Evolutionary conservation across 2,888 invertebrate genomes (phyloP).

Genomic region (Microdon myrmicae): DNA sequence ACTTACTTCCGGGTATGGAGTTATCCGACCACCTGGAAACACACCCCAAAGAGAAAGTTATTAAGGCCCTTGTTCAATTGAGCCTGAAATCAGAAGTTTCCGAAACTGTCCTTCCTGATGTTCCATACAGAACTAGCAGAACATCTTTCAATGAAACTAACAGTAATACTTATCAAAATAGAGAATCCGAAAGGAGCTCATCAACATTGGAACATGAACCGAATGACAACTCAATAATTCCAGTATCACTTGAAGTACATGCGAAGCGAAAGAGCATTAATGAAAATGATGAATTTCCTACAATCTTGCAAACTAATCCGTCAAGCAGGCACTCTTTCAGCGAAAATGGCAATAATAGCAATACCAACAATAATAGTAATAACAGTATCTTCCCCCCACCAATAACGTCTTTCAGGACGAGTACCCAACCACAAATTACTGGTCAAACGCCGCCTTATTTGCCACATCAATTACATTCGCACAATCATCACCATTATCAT

Average conservation of each 20-base stretch:
- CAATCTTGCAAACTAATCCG: slow-evolving; percentile 12
- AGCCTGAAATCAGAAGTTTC: slow-evolving; percentile 39
- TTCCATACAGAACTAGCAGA: slow-evolving; percentile 23
- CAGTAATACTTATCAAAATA: slow-evolving; percentile 7
- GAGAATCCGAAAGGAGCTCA: slow-evolving; percentile 19
- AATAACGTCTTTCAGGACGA: slow-evolving; percentile 36
- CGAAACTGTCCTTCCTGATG: slow-evolving; percentile 28
- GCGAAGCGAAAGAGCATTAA: slow-evolving; percentile 15
- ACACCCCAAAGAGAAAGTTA: slow-evolving; percentile 89
- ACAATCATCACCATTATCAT: slow-evolving; percentile 54
- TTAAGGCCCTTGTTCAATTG: slow-evolving; percentile 76
- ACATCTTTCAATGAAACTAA: slow-evolving; percentile 11
- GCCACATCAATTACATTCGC: slow-evolving; percentile 49
- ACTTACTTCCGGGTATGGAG: slow-evolving; percentile 83
- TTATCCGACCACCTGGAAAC: slow-evolving; percentile 84
- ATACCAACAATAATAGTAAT: slow-evolving; percentile 29
- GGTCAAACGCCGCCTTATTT: slow-evolving; percentile 7
- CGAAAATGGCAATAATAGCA: slow-evolving; percentile 36
- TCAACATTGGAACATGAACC: slow-evolving; percentile 23
- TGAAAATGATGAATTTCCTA: slow-evolving; percentile 4
- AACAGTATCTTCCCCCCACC: slow-evolving; percentile 41
- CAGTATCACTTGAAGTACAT: background rate
- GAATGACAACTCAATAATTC: slow-evolving; percentile 1
- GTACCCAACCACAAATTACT: too few species aligned
- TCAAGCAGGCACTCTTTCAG: slow-evolving; percentile 27